Base-by-base conservation (phyloP, 2,113 vertebrate species). In the Syrrhaptes paradoxus region DNA sequence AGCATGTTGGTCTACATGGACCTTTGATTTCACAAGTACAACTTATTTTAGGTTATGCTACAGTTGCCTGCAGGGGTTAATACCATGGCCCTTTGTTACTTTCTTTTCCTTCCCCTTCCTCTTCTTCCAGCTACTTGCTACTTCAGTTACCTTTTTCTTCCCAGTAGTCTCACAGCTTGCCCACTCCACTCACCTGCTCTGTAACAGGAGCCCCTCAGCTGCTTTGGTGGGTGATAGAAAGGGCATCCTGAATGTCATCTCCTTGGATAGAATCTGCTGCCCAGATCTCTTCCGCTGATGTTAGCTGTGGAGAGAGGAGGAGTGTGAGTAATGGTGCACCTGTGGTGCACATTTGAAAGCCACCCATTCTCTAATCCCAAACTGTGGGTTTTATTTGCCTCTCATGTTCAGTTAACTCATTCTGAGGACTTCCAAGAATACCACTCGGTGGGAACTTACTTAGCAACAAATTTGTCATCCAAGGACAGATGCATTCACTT, bases 171-270 rank as follows among this genome's bases (percentile, higher is more conserved):
- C 72, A 54, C 76, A 93, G 55, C 34, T 43, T 93, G 46, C 75
- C 62, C 48, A 29, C 34, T 59, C 81, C 93, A 97, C 96, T 98
- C 91, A 95, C 91, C 76, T 96, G 93, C 68, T 89, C 34, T 92
- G 97, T 97, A 97, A 98, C 77, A 74, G 84, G 96, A 98, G 76
- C 75, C 65, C 61, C 87, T 96, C 96, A 97, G 96, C 95, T 97
- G 87, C 96, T 94, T 85, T 93, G 66, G 46, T 78, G 83, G 54
- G 32, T 85, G 32, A 93, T 87, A 84, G 80, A 71, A 97, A 96
- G 94, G 95, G 48, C 63, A 93, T 92, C 41, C 62, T 2, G 49
- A 80, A 83, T 5, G 9, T 41, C 72, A 73, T 67, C 32, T 46
- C 46, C 75, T 91, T 75, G 90, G 86, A 57, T 13, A 48, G 73